Conservation (phyloP, 2,888 invertebrate species). For the Yponomeuta cagnagella region DNA sequence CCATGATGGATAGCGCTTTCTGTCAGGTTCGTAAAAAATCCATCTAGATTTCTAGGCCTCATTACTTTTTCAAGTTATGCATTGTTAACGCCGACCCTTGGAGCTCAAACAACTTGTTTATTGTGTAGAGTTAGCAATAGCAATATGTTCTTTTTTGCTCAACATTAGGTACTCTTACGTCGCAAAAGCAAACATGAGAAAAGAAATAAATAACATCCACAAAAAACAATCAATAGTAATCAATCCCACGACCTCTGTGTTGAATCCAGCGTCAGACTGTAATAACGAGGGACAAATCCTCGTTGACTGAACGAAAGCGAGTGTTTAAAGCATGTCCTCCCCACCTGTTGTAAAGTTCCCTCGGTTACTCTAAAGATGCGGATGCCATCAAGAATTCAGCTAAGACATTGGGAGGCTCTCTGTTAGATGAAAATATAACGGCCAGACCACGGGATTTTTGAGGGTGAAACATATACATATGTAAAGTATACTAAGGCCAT, state of each 20-base stretch:
- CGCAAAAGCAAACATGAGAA: no score
- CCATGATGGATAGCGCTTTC: neutral
- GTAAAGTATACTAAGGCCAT: neutral
- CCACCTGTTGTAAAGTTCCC: neutral
- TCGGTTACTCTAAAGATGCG: neutral
- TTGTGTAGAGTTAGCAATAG: no score
- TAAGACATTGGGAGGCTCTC: conserved; percentile 8
- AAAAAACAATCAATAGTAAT: no score
- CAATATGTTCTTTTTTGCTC: no score
- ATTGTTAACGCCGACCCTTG: neutral
- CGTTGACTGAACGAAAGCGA: no score
- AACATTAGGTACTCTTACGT: no score
- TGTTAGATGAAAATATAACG: conserved; percentile 12
- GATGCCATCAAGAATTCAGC: conserved; percentile 8
- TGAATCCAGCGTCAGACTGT: no score
- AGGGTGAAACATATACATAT: neutral
- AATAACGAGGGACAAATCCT: no score
- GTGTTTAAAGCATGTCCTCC: neutral
- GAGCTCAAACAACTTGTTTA: neutral
- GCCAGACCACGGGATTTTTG: neutral
- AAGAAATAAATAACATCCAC: no score
- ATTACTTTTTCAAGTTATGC: neutral
- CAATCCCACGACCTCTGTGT: no score
- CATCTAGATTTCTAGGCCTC: neutral
- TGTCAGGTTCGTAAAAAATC: neutral